Evolutionary conservation across 1,140 invertebrate genomes (phyloP), one percentile per base, ranked within the genome.

Genomic region (Augochlora pura): DNA sequence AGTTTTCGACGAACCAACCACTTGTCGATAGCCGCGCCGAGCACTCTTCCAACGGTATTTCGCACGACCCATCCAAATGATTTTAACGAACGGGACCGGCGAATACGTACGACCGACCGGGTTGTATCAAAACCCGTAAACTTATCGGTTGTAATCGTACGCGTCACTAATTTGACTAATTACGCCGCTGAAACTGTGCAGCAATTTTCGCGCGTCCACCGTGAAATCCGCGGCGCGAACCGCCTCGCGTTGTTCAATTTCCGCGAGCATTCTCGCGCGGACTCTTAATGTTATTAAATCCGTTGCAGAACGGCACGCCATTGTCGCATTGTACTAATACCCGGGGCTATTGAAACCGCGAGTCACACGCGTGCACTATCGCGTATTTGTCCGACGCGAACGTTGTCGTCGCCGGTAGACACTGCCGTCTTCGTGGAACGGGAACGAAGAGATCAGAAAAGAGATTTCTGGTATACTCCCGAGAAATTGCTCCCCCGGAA

Each of bases 211-310:
- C 10, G 32, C 3, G 23, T 8, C 42, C 32, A 1, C 10, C 7
- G 25, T 18, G 1, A 49, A 46, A 64, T 54, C 39, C n/a, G 39
- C 64, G 10, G 54, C 42, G 16, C 39, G n/a, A 6, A 7, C 3
- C 7, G 25, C 42, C 1, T 7, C 14, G 18, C 27, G n/a, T 25
- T 59, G 16, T 49, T 25, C 16, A 70, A 54, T 72, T 14, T 42
- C 23, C 59, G 14, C 32, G 27, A 8, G 60, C 21, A 3, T 42
- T 25, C 25, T 7, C n/a, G 2, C 18, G 21, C 0, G 38, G 39
- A 46, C 75, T 64, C 60, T 71, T 77, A 63, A 64, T 23, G 59
- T 71, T 77, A 77, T 70, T 77, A 77, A 77, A 70, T 70, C 52
- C 27, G 25, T 9, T 32, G 52, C 42, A 14, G 16, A 39, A 23